phyloP scores from a whole-genome alignment of 2,113 vertebrate genomes.

The Pangasianodon gigas region DNA sequence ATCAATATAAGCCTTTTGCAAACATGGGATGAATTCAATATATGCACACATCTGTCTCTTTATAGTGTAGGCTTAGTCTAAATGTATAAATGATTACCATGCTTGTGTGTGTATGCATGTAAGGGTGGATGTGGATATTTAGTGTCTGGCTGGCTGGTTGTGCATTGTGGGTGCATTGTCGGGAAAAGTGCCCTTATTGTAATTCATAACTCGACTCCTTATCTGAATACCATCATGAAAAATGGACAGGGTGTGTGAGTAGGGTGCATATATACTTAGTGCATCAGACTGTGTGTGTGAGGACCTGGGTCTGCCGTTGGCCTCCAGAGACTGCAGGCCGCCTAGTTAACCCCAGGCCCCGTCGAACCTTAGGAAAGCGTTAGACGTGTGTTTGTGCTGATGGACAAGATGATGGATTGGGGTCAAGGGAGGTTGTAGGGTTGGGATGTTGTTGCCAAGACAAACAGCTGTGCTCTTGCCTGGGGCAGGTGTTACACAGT shows the following conservation, averaged over 20 bases:
- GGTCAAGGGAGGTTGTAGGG: slow-evolving; percentile 67
- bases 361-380: slow-evolving; percentile 32
- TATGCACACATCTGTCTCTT: slow-evolving; percentile 29
- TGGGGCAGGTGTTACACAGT: slow-evolving; percentile 69
- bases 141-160: neutral
- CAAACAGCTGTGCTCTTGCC: slow-evolving; percentile 73
- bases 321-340: slow-evolving; percentile 14
- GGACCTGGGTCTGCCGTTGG: neutral
- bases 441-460: slow-evolving; percentile 68
- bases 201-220: slow-evolving; percentile 55
- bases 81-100: slow-evolving; percentile 23
- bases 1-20: slow-evolving; percentile 28
- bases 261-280: slow-evolving; percentile 24
- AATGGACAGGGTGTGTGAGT: slow-evolving; percentile 41
- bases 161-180: neutral
- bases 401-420: slow-evolving; percentile 71
- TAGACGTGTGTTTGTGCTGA: slow-evolving; percentile 45
- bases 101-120: neutral
- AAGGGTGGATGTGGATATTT: slow-evolving; percentile 4
- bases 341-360: slow-evolving; percentile 5
- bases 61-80: slow-evolving; percentile 26
- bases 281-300: slow-evolving; percentile 16
- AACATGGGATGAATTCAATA: slow-evolving; percentile 21
- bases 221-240: slow-evolving; percentile 57
- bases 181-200: slow-evolving; percentile 45